Percentiles rank a stretch among this genome's conserved stretches.
These are phyloP conservation scores for Drosophila pseudoobscura DNA, from an alignment of 1,140 invertebrate genomes.

Conservation along the genomic window DNA sequence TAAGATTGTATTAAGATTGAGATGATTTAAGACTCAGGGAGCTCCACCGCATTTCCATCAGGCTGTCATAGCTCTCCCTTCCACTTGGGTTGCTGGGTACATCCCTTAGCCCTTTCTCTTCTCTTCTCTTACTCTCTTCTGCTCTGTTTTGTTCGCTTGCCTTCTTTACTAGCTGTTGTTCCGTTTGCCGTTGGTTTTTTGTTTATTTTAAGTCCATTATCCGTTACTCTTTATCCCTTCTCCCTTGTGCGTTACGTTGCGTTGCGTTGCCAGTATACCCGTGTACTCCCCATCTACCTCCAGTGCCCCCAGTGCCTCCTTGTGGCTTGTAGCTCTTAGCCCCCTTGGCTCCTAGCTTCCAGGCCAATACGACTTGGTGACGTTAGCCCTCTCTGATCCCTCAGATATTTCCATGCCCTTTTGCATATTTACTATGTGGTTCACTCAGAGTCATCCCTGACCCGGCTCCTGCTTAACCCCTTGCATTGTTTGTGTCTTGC, in stretches of 20 bases:
- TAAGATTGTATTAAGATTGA: too few relatives aligned
- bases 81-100: conserved; percentile 34
- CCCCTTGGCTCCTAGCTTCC: conserved; percentile 1
- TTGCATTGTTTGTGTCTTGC: conserved; percentile 16
- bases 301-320: conserved; percentile 28
- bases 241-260: conserved; percentile 63
- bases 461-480: neutral
- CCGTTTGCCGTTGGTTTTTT: conserved; percentile 57
- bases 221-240: conserved; percentile 55
- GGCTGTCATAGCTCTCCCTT: too few relatives aligned
- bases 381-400: conserved; percentile 27
- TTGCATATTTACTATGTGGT: conserved; percentile 57
- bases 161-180: conserved; percentile 35
- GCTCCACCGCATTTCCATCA: too few relatives aligned
- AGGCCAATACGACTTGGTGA: conserved; percentile 32
- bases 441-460: neutral
- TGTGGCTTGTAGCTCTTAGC: conserved; percentile 19
- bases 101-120: conserved; percentile 20
- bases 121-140: conserved; percentile 15
- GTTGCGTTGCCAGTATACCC: neutral
- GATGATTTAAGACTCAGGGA: too few relatives aligned
- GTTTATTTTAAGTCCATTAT: conserved; percentile 70
- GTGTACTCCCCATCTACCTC: too few relatives aligned
- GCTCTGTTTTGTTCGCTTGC: conserved; percentile 46
- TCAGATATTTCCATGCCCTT: conserved; percentile 30